Conservation (phyloP, 2,888 invertebrate species). For the Gryllus longicercus region DNA sequence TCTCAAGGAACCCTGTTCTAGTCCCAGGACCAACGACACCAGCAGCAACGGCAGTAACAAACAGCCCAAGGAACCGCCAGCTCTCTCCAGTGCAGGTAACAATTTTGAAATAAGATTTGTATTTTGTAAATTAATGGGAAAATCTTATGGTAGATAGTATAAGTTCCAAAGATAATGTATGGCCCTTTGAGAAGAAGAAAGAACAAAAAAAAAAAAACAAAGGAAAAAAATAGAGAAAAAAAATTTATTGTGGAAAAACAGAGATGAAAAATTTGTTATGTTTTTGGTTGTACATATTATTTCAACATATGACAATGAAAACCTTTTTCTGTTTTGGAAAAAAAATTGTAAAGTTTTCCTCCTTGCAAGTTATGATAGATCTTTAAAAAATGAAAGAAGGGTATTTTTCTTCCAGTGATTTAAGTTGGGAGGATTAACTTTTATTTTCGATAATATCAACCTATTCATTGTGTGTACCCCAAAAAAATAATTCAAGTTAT, state of each 20-base stretch:
- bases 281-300: too few relatives aligned
- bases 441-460: too few relatives aligned
- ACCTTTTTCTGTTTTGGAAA: too few relatives aligned
- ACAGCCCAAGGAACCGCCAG: conserved; percentile 61
- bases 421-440: too few relatives aligned
- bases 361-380: too few relatives aligned
- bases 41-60: conserved; percentile 33
- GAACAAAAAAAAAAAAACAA: not conserved
- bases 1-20: conserved; percentile 21
- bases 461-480: too few relatives aligned
- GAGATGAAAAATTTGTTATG: not conserved
- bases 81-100: conserved; percentile 67
- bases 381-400: too few relatives aligned
- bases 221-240: not conserved
- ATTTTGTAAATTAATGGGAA: too few relatives aligned
- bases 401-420: too few relatives aligned
- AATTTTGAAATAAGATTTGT: conserved; percentile 28
- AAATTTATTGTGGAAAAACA: not conserved
- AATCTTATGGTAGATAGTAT: not conserved
- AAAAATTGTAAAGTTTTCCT: too few relatives aligned
- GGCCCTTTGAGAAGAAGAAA: not conserved
- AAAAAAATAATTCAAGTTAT: too few relatives aligned
- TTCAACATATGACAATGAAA: too few relatives aligned
- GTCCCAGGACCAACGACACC: conserved; percentile 30
- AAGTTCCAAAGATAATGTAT: not conserved